These are phyloP conservation scores for Pegoplata infirma DNA, from an alignment of 2,888 invertebrate genomes.

Conservation along the genomic window DNA sequence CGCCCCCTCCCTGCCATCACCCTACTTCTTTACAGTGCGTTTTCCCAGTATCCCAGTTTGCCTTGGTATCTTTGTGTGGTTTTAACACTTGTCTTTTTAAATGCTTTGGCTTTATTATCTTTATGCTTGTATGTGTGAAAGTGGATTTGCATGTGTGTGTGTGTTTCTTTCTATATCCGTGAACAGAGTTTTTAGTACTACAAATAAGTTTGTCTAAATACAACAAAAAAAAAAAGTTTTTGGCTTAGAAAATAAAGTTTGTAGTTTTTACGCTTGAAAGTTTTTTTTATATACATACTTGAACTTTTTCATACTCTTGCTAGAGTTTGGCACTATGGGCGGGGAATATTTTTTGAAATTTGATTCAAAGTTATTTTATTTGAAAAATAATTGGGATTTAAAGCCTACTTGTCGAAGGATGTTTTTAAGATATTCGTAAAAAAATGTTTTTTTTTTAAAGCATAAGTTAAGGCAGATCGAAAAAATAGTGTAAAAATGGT, in stretches of 20 bases:
- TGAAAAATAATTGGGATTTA: too few relatives aligned
- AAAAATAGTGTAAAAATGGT: too few relatives aligned
- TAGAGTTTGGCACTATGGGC: not conserved
- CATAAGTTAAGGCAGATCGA: too few relatives aligned
- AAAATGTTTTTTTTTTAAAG: too few relatives aligned
- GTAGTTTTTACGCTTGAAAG: conserved; percentile 32
- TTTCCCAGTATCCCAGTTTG: not conserved
- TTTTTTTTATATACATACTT: not conserved
- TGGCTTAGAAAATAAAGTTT: conserved; percentile 36
- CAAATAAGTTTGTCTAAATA: not conserved
- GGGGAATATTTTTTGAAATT: too few relatives aligned
- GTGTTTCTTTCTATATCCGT: not conserved
- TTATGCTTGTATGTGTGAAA: not conserved
- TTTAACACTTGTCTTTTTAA: conserved; percentile 63
- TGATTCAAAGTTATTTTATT: too few relatives aligned
- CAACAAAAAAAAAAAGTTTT: too few relatives aligned
- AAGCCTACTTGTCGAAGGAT: too few relatives aligned
- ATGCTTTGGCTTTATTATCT: conserved; percentile 60
- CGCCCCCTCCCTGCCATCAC: not conserved
- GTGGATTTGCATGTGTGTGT: not conserved
- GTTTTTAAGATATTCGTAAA: too few relatives aligned
- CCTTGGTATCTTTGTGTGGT: conserved; percentile 53
- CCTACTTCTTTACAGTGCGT: not conserved
- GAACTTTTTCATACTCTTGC: not conserved
- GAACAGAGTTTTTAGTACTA: not conserved